These are phyloP conservation scores for Cecidostiba fungosa DNA, from an alignment of 2,888 invertebrate genomes.

Conservation along the genomic window DNA sequence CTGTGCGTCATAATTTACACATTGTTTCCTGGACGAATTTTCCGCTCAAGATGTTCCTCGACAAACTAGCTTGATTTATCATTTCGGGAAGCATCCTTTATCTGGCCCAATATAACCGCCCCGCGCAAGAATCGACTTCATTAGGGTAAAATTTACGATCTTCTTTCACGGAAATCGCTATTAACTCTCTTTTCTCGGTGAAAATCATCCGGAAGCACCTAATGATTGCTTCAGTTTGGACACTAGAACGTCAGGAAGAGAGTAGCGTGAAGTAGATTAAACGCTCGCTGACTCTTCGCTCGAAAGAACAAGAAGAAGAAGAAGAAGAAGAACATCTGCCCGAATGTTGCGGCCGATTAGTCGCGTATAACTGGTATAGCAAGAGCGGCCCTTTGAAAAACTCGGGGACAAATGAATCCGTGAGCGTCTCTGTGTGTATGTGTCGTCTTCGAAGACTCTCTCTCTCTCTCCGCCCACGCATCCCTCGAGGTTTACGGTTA, in stretches of 20 bases:
- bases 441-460: constrained; percentile 54
- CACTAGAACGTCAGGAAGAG: constrained; percentile 27
- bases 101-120: background rate
- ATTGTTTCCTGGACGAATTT: background rate
- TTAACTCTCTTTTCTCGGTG: background rate
- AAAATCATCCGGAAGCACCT: constrained; percentile 48
- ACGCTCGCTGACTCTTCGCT: constrained; percentile 34
- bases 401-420: constrained; percentile 33
- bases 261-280: constrained; percentile 37
- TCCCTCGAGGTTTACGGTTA: constrained; percentile 76
- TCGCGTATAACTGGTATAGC: constrained; percentile 61
- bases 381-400: constrained; percentile 57
- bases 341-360: constrained; percentile 72
- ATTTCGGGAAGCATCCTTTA: background rate
- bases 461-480: constrained; percentile 72
- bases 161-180: background rate
- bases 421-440: background rate
- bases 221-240: constrained; percentile 53
- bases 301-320: constrained; percentile 6
- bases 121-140: background rate
- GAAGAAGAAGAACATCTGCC: constrained; percentile 71
- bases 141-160: constrained; percentile 50
- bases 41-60: background rate
- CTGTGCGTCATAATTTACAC: background rate
- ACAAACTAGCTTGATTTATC: background rate